phyloP scores from a whole-genome alignment of 2,888 invertebrate species.

The Chrysotoxum bicinctum region DNA sequence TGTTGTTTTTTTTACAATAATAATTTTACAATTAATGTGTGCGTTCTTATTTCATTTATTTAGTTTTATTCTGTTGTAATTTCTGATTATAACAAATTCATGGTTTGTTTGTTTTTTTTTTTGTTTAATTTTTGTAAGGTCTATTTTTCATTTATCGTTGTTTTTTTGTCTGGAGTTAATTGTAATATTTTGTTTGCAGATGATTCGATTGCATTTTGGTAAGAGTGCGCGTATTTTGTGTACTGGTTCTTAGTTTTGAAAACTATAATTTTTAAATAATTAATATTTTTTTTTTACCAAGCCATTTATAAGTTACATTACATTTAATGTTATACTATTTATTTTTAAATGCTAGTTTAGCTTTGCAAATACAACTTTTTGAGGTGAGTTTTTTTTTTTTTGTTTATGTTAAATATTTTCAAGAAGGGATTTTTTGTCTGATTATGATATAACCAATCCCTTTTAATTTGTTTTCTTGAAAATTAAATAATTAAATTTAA shows the following conservation, averaged over 20 bases:
- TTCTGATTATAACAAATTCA: not conserved
- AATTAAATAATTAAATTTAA: not conserved
- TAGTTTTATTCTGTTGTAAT: not conserved
- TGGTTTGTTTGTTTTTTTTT: not conserved
- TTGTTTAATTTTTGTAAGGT: not conserved
- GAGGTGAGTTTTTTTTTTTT: conserved; percentile 17
- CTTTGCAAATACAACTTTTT: conserved; percentile 45
- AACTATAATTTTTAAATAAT: not conserved
- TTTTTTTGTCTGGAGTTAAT: conserved; percentile 25
- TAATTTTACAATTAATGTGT: conserved; percentile 15
- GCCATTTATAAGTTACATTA: not conserved
- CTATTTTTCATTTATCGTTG: conserved; percentile 27
- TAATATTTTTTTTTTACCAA: not conserved
- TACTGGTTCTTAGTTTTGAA: not conserved
- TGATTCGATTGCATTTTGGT: not conserved
- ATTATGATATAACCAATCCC: not conserved
- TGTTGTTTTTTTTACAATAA: conserved; percentile 1
- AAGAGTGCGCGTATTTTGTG: conserved; percentile 64
- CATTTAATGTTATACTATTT: conserved; percentile 1
- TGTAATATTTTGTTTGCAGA: not conserved
- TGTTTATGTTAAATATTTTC: conserved; percentile 1
- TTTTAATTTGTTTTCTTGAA: not conserved
- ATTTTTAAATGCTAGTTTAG: conserved; percentile 32
- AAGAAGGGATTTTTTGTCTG: not conserved
- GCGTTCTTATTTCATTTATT: conserved; percentile 7